Percentiles rank a stretch among this genome's conserved stretches.
Conservation (phyloP, 2,113 vertebrate genomes). For the Zapus hudsonius region DNA sequence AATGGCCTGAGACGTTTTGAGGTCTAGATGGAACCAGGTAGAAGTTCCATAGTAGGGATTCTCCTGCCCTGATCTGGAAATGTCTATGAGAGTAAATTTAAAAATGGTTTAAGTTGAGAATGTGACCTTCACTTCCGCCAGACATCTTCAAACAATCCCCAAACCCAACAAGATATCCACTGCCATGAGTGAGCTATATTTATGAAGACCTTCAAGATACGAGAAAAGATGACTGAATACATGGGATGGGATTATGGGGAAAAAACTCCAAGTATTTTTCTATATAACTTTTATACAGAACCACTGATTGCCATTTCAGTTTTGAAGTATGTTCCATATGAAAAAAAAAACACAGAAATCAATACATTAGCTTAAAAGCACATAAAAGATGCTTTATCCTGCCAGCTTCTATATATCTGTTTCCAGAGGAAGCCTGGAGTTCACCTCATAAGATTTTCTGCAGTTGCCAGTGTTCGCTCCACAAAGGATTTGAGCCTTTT, state of each 20-base stretch:
- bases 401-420: background rate
- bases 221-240: background rate
- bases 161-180: background rate
- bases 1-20: background rate
- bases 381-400: constrained; percentile 42
- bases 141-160: background rate
- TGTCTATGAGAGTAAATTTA: background rate
- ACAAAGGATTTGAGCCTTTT: constrained; percentile 32
- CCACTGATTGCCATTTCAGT: background rate
- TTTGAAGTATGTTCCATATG: constrained; percentile 44
- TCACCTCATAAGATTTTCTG: background rate
- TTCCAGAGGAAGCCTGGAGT: background rate
- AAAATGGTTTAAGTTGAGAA: background rate
- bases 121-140: background rate
- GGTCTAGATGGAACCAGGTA: too few relatives aligned
- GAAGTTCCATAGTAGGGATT: background rate
- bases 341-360: constrained; percentile 26
- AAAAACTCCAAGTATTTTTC: background rate
- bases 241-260: background rate
- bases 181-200: background rate
- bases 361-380: constrained; percentile 40
- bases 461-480: background rate
- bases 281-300: background rate
- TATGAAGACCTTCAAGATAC: background rate
- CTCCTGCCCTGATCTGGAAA: background rate